phyloP scores from a whole-genome alignment of 2,888 invertebrate genomes.

The Campoplex nolae region DNA sequence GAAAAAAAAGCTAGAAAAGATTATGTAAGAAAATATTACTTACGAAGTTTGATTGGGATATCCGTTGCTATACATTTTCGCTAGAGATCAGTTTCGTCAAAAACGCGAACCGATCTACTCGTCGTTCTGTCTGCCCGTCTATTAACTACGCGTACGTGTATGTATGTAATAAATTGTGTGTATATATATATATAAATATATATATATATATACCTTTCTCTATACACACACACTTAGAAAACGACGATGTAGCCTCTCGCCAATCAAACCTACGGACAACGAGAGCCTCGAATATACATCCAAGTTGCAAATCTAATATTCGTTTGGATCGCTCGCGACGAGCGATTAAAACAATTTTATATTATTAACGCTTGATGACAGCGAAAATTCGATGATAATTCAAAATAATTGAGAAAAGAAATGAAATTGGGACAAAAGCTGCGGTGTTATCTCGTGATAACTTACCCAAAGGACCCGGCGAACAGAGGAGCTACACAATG shows the following conservation, averaged over 20 bases:
- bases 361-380: background rate
- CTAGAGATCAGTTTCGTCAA: slow-evolving; percentile 59
- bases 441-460: slow-evolving; percentile 47
- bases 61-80: slow-evolving; percentile 81
- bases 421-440: slow-evolving; percentile 1
- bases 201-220: slow-evolving; percentile 27
- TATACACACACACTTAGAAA: slow-evolving; percentile 60
- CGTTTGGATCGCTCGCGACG: background rate
- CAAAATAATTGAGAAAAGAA: background rate
- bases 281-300: slow-evolving; percentile 44
- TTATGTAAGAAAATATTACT: slow-evolving; percentile 69
- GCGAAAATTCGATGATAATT: slow-evolving; percentile 17
- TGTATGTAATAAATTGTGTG: background rate
- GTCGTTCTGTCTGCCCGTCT: slow-evolving; percentile 43
- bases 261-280: slow-evolving; percentile 79
- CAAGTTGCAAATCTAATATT: slow-evolving; percentile 1
- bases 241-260: slow-evolving; percentile 73
- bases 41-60: slow-evolving; percentile 82
- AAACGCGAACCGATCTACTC: slow-evolving; percentile 64
- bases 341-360: background rate
- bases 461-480: slow-evolving; percentile 81
- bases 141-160: slow-evolving; percentile 6
- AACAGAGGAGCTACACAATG: slow-evolving; percentile 82
- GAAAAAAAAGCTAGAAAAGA: background rate
- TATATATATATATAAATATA: slow-evolving; percentile 33